A percentile compares a stretch with the other conserved stretches of the same genome.
These are phyloP conservation scores for Catharus ustulatus DNA, from an alignment of 2,797 vertebrate species.

Conservation along the genomic window DNA sequence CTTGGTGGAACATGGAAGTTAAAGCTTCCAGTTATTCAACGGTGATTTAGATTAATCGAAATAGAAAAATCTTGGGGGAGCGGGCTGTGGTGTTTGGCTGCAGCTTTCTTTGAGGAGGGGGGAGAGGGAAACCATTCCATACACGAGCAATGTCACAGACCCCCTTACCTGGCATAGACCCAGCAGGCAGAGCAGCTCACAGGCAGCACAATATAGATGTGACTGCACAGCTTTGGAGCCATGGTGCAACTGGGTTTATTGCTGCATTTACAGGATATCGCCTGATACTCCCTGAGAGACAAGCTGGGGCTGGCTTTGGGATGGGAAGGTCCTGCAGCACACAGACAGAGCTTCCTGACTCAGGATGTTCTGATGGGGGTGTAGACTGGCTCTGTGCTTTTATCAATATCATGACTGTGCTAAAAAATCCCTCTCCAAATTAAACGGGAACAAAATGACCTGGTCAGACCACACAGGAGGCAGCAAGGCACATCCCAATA, in stretches of 20 bases:
- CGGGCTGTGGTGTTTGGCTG: neutral
- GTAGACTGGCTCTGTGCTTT: neutral
- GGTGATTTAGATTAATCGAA: neutral
- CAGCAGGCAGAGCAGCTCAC: neutral
- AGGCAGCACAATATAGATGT: rapidly evolving
- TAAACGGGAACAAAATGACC: neutral
- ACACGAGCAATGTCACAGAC: rapidly evolving
- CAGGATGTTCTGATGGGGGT: neutral
- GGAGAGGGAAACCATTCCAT: neutral
- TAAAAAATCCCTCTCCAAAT: neutral
- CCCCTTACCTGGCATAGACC: neutral
- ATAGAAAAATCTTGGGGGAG: neutral
- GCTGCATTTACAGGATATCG: neutral
- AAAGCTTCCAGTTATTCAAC: neutral
- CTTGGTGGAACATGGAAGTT: neutral
- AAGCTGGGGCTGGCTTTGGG: neutral
- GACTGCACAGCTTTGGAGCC: neutral
- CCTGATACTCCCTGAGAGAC: neutral
- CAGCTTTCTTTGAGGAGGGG: neutral
- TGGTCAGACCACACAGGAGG: neutral
- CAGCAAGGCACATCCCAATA: neutral
- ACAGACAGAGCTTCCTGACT: neutral
- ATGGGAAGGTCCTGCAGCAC: neutral
- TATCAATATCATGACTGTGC: neutral
- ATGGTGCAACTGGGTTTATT: neutral